A percentile compares a stretch with the other conserved stretches of the same genome.
Evolutionary conservation across 1,140 invertebrate genomes (phyloP).

Genomic region (Parasteatoda tepidariorum): DNA sequence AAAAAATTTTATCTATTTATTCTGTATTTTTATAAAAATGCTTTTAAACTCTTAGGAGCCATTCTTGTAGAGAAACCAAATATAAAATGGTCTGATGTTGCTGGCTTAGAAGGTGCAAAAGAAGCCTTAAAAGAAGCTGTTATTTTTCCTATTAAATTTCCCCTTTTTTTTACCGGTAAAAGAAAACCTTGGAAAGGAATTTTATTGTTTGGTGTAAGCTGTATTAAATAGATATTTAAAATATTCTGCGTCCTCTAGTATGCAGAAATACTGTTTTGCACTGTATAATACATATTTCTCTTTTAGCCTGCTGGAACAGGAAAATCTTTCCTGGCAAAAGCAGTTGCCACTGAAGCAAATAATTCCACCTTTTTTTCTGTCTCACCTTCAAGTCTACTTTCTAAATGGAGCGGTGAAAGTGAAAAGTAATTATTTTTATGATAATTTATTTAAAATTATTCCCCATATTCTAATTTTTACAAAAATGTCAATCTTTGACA

Average conservation of each 20-base stretch:
- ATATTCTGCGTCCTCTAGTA: neutral
- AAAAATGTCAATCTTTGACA: neutral
- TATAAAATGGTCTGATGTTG: constrained; percentile 97
- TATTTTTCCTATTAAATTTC: constrained; percentile 98
- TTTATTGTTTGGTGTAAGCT: constrained; percentile 89
- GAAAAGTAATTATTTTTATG: constrained; percentile 79
- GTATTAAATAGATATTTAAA: neutral
- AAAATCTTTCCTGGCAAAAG: constrained; percentile 99
- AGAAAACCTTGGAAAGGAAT: constrained; percentile 99
- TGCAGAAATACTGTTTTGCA: neutral
- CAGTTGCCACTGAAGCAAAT: constrained; percentile 98
- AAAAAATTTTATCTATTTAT: too few relatives aligned
- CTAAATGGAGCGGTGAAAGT: constrained; percentile 99
- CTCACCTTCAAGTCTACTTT: constrained; percentile 97
- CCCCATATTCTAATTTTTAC: neutral
- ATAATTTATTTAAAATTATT: neutral
- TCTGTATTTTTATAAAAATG: too few relatives aligned
- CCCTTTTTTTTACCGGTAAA: constrained; percentile 98
- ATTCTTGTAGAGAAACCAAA: constrained; percentile 97
- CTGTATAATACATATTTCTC: neutral
- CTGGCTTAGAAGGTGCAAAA: constrained; percentile 96
- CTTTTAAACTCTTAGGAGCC: constrained; percentile 78
- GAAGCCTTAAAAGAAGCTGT: constrained; percentile 99
- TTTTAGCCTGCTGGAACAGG: constrained; percentile 96
- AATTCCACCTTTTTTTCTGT: constrained; percentile 99